phyloP scores from a whole-genome alignment of 2,113 vertebrate species.

The Tor tambroides region DNA sequence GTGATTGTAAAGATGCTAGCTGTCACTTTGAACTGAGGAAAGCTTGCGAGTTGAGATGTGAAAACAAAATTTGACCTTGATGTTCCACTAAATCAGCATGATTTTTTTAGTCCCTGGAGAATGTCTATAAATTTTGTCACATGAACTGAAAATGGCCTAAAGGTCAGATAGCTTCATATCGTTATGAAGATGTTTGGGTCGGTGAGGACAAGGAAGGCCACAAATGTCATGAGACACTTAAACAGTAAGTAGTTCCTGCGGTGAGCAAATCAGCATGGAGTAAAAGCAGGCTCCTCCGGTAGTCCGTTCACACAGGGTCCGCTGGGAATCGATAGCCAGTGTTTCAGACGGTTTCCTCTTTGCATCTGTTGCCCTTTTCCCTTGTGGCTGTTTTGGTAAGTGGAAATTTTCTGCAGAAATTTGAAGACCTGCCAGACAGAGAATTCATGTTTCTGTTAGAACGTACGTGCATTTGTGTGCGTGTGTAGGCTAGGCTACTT shows the following conservation, averaged over 20 bases:
- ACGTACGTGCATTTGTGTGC: background rate
- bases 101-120: conserved; percentile 9
- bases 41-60: background rate
- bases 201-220: conserved; percentile 16
- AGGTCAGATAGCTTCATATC: conserved; percentile 29
- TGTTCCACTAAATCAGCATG: background rate
- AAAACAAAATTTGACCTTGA: conserved; percentile 3
- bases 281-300: conserved; percentile 68
- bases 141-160: conserved; percentile 23
- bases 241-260: conserved; percentile 22
- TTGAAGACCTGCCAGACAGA: conserved; percentile 62
- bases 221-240: conserved; percentile 54
- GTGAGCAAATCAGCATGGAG: conserved; percentile 46
- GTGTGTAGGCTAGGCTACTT: background rate
- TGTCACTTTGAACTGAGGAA: background rate
- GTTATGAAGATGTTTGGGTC: conserved; percentile 19
- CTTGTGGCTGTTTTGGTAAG: conserved; percentile 64
- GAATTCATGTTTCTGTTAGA: conserved; percentile 23
- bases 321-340: conserved; percentile 67
- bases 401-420: conserved; percentile 69
- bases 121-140: conserved; percentile 20
- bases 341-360: conserved; percentile 57
- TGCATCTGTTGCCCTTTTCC: conserved; percentile 36
- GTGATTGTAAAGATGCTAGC: background rate
- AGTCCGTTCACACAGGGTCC: conserved; percentile 72